Percentiles rank a stretch among this genome's conserved stretches.
Evolutionary conservation across 2,113 vertebrate genomes (phyloP).

Genomic region (Ceuthmochares aereus): DNA sequence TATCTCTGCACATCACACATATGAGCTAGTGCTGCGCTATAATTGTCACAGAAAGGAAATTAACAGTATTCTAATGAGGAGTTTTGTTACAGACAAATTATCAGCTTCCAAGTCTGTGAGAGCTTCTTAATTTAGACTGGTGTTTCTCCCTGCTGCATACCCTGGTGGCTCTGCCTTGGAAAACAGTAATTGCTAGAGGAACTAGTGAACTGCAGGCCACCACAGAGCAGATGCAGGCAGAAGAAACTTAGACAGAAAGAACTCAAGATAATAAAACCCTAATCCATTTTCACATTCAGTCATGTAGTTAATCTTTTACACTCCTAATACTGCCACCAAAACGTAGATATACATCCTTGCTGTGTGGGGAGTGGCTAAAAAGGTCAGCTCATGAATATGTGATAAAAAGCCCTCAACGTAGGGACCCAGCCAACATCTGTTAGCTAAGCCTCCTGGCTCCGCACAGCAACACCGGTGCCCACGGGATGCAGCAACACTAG

Average conservation of each 20-base stretch:
- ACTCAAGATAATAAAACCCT: neutral
- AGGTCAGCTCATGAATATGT: slow-evolving; percentile 58
- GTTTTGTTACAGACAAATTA: slow-evolving; percentile 75
- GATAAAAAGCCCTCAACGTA: neutral
- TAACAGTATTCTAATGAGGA: slow-evolving; percentile 77
- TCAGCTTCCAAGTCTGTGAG: slow-evolving; percentile 60
- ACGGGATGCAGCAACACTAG: no score
- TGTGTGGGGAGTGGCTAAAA: slow-evolving; percentile 6
- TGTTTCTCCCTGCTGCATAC: slow-evolving; percentile 57
- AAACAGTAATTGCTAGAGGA: slow-evolving; percentile 69
- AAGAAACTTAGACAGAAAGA: neutral
- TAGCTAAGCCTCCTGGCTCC: slow-evolving; percentile 3
- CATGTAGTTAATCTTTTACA: neutral
- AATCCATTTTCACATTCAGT: neutral
- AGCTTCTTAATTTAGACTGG: slow-evolving; percentile 74
- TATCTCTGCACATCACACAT: slow-evolving; percentile 50
- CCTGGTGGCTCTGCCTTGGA: slow-evolving; percentile 67
- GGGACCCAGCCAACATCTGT: slow-evolving; percentile 18
- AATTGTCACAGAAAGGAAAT: slow-evolving; percentile 71
- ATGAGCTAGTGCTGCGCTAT: slow-evolving; percentile 49
- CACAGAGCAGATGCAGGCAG: neutral
- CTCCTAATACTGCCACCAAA: neutral
- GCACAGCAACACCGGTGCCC: no score
- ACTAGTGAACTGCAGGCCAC: neutral
- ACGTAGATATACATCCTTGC: neutral